A percentile compares a stretch with the other conserved stretches of the same genome.
Conservation (phyloP, 2,888 invertebrate species). For the Melipona beecheii region DNA sequence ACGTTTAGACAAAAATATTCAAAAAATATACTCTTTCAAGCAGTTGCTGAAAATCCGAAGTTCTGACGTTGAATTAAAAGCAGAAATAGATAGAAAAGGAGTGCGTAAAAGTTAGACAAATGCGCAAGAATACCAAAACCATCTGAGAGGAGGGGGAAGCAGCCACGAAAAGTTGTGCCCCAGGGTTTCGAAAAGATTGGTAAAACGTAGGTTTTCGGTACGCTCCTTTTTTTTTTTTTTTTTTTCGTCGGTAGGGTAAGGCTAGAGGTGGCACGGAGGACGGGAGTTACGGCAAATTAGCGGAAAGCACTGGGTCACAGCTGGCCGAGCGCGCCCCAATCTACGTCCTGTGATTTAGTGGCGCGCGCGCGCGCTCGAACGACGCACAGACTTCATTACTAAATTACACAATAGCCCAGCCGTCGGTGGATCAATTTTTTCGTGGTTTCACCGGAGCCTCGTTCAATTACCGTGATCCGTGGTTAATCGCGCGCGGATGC, state of each 20-base stretch:
- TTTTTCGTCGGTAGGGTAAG: slow-evolving; percentile 25
- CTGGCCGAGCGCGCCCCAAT: slow-evolving; percentile 79
- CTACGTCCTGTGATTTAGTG: slow-evolving; percentile 79
- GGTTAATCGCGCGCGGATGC: slow-evolving; percentile 36
- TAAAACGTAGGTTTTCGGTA: not conserved
- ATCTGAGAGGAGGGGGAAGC: no score
- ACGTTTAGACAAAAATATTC: no score
- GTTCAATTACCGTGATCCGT: slow-evolving; percentile 52
- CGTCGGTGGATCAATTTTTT: slow-evolving; percentile 68
- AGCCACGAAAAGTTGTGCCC: no score
- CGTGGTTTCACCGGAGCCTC: slow-evolving; percentile 36
- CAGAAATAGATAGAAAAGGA: no score
- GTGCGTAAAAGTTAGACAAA: no score
- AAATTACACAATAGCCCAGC: slow-evolving; percentile 75
- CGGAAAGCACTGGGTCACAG: slow-evolving; percentile 79
- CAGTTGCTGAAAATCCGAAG: no score
- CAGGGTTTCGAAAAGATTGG: not conserved
- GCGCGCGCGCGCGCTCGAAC: slow-evolving; percentile 65
- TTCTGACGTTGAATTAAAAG: no score
- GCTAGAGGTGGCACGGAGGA: slow-evolving; percentile 42
- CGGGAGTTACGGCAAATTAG: slow-evolving; percentile 75
- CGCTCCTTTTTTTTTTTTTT: not conserved
- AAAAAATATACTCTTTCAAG: no score
- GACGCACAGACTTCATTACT: slow-evolving; percentile 79
- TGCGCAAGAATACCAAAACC: no score